phyloP scores from a whole-genome alignment of 2,113 vertebrate species.

The Crocuta crocuta region DNA sequence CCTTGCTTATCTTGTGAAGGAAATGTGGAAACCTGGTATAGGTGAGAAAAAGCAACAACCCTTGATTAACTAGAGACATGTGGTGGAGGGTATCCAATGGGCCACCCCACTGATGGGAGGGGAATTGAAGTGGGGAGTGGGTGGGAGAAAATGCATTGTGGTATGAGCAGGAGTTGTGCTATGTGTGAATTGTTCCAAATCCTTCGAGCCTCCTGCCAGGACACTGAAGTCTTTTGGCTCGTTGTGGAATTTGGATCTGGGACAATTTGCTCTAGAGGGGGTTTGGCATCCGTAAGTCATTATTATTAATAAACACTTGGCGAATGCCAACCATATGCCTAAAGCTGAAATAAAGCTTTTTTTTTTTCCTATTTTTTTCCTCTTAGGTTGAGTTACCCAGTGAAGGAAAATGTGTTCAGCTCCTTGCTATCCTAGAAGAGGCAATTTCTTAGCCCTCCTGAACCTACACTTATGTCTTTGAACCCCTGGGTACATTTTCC shows the following conservation, averaged over 20 bases:
- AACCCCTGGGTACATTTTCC: neutral
- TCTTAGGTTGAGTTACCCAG: slow-evolving; percentile 17
- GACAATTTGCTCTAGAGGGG: slow-evolving; percentile 64
- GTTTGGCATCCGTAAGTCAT: slow-evolving; percentile 69
- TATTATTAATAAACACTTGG: slow-evolving; percentile 75
- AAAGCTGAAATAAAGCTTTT: slow-evolving; percentile 34
- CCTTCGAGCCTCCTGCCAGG: slow-evolving; percentile 56
- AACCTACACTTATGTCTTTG: neutral
- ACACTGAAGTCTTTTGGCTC: slow-evolving; percentile 41
- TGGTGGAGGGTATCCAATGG: neutral
- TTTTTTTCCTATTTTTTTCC: neutral
- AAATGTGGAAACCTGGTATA: neutral
- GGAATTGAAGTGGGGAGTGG: neutral
- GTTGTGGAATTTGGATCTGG: slow-evolving; percentile 58
- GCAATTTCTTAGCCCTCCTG: neutral
- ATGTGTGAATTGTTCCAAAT: neutral
- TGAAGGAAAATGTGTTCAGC: neutral
- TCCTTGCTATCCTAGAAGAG: neutral
- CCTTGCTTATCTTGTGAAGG: neutral
- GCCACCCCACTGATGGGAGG: neutral
- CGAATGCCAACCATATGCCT: slow-evolving; percentile 62
- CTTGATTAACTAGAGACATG: neutral
- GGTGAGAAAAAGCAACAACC: neutral
- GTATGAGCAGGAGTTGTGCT: neutral
- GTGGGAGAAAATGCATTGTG: neutral